Percentiles rank a stretch among this genome's conserved stretches.
Evolutionary conservation across 2,113 vertebrate genomes (phyloP).

Genomic region (Takifugu flavidus): DNA sequence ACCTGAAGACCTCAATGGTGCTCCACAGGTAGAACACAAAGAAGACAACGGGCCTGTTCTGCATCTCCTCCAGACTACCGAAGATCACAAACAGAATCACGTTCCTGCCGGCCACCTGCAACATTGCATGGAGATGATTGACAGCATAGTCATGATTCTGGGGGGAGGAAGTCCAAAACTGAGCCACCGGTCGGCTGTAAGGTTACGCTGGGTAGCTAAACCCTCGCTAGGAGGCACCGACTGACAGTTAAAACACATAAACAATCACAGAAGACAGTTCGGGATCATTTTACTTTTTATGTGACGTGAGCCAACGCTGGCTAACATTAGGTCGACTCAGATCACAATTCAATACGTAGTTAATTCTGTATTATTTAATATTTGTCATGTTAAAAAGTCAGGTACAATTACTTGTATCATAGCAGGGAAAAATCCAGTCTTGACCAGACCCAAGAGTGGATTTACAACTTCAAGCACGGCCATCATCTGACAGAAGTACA

Average conservation of each 20-base stretch:
- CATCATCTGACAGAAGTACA: conserved; percentile 95
- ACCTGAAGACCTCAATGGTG: conserved; percentile 87
- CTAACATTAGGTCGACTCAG: no score
- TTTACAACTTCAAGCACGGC: conserved; percentile 86
- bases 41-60: conserved; percentile 87
- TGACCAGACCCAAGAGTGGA: conserved; percentile 83
- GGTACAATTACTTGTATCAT: conserved; percentile 80
- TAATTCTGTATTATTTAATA: no score
- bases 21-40: conserved; percentile 94
- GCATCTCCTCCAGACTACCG: conserved; percentile 89
- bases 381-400: not conserved
- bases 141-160: not conserved
- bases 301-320: no score
- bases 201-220: no score
- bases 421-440: conserved; percentile 79
- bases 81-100: conserved; percentile 90
- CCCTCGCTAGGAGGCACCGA: no score
- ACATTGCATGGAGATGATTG: no score
- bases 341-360: no score
- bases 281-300: no score
- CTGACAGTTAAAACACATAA: no score
- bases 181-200: no score
- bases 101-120: conserved; percentile 86
- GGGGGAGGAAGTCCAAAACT: not conserved
- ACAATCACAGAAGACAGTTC: no score